Evolutionary conservation across 2,888 invertebrate species (phyloP).

Genomic region (Maniola hyperantus): DNA sequence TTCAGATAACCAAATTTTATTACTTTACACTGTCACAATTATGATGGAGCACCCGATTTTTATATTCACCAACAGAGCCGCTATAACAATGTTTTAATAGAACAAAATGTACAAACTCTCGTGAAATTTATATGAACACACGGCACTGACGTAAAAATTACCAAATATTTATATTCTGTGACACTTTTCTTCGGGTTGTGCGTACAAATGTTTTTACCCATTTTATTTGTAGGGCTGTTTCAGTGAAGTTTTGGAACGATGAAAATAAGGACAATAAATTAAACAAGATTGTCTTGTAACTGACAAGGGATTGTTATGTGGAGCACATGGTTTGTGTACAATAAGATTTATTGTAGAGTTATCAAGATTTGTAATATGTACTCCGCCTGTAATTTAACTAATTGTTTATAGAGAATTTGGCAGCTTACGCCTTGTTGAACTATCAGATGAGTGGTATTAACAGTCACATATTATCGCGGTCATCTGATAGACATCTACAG

Average conservation of each 20-base stretch:
- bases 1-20: not conserved
- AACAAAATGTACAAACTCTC: constrained; percentile 55
- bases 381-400: not conserved
- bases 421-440: too few relatives aligned
- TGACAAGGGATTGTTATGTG: constrained; percentile 29
- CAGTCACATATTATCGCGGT: too few relatives aligned
- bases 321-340: constrained; percentile 18
- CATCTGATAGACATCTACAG: too few relatives aligned
- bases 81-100: constrained; percentile 60
- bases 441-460: too few relatives aligned
- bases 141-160: constrained; percentile 53
- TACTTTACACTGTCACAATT: not conserved
- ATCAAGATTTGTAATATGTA: not conserved
- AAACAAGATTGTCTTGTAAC: constrained; percentile 19
- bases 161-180: constrained; percentile 44
- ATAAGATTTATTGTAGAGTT: not conserved
- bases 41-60: constrained; percentile 31
- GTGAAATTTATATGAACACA: constrained; percentile 64
- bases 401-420: not conserved
- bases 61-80: constrained; percentile 51
- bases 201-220: not conserved
- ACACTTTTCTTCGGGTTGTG: constrained; percentile 34
- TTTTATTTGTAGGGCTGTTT: not conserved
- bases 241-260: constrained; percentile 20
- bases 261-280: constrained; percentile 28